Base-by-base conservation (phyloP, 2,888 invertebrate genomes). In the Pollenia amentaria region DNA sequence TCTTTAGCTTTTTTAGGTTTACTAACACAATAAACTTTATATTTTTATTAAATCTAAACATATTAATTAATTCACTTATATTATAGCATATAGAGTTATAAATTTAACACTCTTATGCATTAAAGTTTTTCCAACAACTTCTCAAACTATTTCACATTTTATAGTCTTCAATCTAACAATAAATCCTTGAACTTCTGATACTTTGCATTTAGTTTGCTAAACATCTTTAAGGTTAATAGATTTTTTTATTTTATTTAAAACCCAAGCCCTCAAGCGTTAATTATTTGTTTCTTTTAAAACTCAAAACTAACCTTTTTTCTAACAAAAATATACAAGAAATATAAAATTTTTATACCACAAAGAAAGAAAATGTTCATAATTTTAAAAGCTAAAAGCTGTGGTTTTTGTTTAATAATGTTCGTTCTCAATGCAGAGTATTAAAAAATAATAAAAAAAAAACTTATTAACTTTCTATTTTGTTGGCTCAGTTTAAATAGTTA, bases 341-440 rank as follows among this genome's bases (percentile, higher is more conserved):
- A 55, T 29, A 29, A 6, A 29, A 29, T 42, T 65, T 60, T 44
- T 3, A 1, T 29, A 44, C 21, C 57, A 46, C 46, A 62, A 75
- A 55, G 60, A 73, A 75, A 60, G 48, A 60, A 69, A 81, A 57
- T 75, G 14, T 73, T 73, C 73, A 76, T 80, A 76, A 76, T 72
- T 80, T 85, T 77, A 70, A 85, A 75, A 84, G 60, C 55, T 80
- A 51, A 75, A 84, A 70, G 60, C 65, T 77, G 85, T 60, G 85
- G 80, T 57, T 81, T 73, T 76, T 48, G 7, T 62, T 79, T 76
- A 62, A 76, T 62, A 44, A 73, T 18, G 72, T 38, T 51, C 42
- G 29, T 51, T 79, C 10, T 11, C 21, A 72, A 42, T 44, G 51
- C n/a, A 9, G 1, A 40, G 60, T 48, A 51, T 38, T 29, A 14